Percentiles rank a stretch among this genome's conserved stretches.
Evolutionary conservation across 2,113 vertebrate species (phyloP).

Genomic region (Eretmodus cyanostictus): DNA sequence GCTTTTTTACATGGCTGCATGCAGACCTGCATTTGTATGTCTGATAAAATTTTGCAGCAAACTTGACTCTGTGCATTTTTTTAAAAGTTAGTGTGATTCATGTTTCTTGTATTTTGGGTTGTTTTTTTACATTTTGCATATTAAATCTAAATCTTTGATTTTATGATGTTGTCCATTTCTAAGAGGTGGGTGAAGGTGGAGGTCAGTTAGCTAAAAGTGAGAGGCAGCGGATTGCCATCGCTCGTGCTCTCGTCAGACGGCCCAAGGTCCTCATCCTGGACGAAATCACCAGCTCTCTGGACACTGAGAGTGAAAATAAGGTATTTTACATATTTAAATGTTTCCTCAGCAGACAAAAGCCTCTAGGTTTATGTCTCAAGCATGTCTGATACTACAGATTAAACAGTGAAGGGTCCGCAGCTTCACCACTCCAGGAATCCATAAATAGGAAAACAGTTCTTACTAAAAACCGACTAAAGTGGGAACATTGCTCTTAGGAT

Average conservation of each 20-base stretch:
- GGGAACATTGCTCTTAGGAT: fast-evolving
- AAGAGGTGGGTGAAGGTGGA: slow-evolving; percentile 76
- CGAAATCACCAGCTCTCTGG: slow-evolving; percentile 82
- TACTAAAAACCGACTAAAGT: fast-evolving
- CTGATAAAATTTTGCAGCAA: too few relatives aligned
- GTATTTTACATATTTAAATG: not conserved
- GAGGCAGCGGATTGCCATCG: slow-evolving; percentile 77
- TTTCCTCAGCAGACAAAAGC: not conserved
- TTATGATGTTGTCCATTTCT: not conserved
- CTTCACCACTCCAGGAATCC: not conserved
- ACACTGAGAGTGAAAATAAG: slow-evolving; percentile 47
- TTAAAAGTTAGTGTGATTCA: too few relatives aligned
- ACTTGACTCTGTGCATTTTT: too few relatives aligned
- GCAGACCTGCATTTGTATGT: not conserved
- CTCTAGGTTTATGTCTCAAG: not conserved
- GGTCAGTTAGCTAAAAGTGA: slow-evolving; percentile 76
- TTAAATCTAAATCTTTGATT: fast-evolving
- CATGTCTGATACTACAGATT: not conserved
- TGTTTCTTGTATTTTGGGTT: too few relatives aligned
- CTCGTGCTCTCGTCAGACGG: slow-evolving; percentile 75
- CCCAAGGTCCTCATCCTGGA: slow-evolving; percentile 79
- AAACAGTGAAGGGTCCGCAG: not conserved
- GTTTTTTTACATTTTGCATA: too few relatives aligned
- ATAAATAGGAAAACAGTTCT: not conserved
- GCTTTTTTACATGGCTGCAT: fast-evolving